phyloP scores from a whole-genome alignment of 2,888 invertebrate genomes.

The Epsilonema sp. region DNA sequence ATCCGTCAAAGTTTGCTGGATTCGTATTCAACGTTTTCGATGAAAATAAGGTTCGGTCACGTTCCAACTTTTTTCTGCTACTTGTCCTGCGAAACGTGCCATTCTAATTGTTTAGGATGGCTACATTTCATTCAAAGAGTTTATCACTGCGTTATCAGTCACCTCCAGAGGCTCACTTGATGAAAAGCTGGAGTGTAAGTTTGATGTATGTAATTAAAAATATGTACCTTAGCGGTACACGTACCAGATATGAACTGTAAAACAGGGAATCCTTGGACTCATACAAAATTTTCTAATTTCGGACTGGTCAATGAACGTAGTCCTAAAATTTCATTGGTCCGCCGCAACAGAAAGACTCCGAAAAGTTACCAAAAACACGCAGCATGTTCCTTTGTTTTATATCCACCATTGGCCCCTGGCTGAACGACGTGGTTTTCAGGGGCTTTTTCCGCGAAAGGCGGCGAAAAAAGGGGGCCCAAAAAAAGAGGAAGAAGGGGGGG shows the following conservation, averaged over 20 bases:
- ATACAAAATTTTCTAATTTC: no score
- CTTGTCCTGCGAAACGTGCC: neutral
- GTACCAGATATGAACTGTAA: no score
- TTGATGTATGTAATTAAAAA: no score
- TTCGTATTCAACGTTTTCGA: conserved; percentile 95
- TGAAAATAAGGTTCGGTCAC: conserved; percentile 68
- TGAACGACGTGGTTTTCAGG: no score
- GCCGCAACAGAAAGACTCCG: no score
- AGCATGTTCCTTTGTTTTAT: no score
- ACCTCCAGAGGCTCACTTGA: conserved; percentile 28
- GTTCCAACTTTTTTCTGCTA: neutral
- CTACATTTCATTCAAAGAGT: conserved; percentile 23
- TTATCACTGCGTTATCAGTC: conserved; percentile 27
- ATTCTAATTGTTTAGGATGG: conserved; percentile 15
- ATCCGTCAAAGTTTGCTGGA: conserved; percentile 93
- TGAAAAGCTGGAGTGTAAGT: conserved; percentile 26
- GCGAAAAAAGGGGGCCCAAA: conserved; percentile 36
- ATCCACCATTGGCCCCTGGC: no score
- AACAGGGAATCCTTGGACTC: no score
- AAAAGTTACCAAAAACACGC: no score
- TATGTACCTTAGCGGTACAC: no score
- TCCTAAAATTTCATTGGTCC: no score
- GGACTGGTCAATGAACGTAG: no score
- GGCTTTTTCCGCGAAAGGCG: conserved; percentile 36
- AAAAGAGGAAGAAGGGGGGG: conserved; percentile 34